phyloP scores from a whole-genome alignment of 2,888 invertebrate species.

The Drosophila paracracens region DNA sequence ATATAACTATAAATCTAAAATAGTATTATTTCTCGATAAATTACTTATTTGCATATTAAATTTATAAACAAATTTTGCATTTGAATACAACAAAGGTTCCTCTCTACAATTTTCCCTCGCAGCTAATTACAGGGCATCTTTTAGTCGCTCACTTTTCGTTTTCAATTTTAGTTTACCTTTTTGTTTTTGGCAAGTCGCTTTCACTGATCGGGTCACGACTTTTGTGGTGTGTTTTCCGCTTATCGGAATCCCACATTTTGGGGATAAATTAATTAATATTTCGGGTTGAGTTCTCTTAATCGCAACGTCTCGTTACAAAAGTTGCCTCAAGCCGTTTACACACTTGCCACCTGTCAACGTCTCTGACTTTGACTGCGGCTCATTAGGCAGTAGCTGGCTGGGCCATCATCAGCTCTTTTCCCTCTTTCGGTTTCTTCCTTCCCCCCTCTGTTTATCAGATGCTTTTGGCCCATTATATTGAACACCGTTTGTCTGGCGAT shows the following conservation, averaged over 20 bases:
- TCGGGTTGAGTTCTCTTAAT: conserved; percentile 59
- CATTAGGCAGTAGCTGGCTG: conserved; percentile 53
- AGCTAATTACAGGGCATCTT: background rate
- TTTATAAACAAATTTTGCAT: background rate
- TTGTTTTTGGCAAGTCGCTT: conserved; percentile 43
- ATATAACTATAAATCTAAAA: too few species aligned
- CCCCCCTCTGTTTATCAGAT: conserved; percentile 17
- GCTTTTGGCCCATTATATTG: conserved; percentile 65
- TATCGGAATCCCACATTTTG: conserved; percentile 23
- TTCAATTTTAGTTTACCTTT: background rate
- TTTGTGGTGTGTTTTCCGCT: conserved; percentile 13
- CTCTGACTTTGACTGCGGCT: conserved; percentile 28
- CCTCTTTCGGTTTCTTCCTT: background rate
- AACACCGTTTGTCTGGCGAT: conserved; percentile 74
- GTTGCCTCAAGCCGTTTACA: conserved; percentile 30
- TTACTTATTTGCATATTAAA: background rate
- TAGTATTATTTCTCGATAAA: background rate
- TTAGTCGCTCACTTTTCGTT: background rate
- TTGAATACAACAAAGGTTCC: background rate
- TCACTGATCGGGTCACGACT: conserved; percentile 67
- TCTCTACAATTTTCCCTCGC: background rate
- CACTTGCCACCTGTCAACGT: conserved; percentile 51
- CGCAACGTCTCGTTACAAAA: conserved; percentile 41
- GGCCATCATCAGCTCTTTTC: conserved; percentile 21
- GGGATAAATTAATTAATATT: conserved; percentile 72